These are phyloP conservation scores for Desmodus rotundus DNA, from an alignment of 2,113 vertebrate species.

Conservation along the genomic window DNA sequence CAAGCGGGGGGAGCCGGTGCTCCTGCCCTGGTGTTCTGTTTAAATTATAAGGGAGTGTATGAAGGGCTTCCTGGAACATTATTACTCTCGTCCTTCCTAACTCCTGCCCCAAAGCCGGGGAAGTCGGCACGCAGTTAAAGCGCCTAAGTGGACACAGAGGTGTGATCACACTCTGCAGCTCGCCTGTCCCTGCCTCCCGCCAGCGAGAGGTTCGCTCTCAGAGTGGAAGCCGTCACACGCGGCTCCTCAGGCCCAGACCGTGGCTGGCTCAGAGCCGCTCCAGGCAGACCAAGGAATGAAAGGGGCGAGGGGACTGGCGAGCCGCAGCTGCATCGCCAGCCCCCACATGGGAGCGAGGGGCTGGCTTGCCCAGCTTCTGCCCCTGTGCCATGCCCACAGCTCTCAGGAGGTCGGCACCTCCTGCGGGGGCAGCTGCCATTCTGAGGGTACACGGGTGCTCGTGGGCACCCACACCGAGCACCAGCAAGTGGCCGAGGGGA, in stretches of 20 bases:
- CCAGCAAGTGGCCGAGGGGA: accelerated
- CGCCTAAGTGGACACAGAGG: not conserved
- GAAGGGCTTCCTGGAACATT: not conserved
- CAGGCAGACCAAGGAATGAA: not conserved
- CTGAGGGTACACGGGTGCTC: accelerated
- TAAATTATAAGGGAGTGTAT: accelerated
- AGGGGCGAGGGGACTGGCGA: too few species aligned
- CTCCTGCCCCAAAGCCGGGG: not conserved
- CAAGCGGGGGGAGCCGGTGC: accelerated
- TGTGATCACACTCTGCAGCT: not conserved
- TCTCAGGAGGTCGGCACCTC: not conserved
- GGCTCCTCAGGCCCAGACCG: too few species aligned
- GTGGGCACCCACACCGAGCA: accelerated
- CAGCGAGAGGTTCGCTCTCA: not conserved
- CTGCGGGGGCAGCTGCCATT: not conserved
- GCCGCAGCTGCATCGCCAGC: not conserved
- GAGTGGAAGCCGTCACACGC: not conserved
- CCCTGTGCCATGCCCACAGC: accelerated
- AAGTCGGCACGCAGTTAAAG: not conserved
- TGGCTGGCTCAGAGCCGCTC: too few species aligned
- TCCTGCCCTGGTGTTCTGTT: not conserved
- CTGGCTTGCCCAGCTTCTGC: too few species aligned
- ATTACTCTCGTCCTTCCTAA: not conserved
- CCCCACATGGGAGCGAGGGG: too few species aligned
- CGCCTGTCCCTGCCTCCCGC: not conserved